Conservation (phyloP, 2,113 vertebrate species). For the Scomber colias region DNA sequence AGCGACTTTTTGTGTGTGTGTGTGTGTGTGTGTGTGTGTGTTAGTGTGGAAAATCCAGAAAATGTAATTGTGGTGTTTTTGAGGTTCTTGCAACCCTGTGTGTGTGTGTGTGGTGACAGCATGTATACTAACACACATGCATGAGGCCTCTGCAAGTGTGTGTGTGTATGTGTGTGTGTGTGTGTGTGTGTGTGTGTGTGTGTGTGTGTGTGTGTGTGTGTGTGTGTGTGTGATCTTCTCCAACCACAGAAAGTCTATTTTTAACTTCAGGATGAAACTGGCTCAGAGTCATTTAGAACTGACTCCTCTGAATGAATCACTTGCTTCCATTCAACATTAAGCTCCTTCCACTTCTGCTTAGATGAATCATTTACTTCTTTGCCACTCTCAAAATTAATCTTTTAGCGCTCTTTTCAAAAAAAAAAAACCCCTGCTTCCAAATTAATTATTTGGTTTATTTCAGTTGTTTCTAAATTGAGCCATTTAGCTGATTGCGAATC, state of each 20-base stretch:
- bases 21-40: not conserved
- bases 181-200: not conserved
- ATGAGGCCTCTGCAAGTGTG: not conserved
- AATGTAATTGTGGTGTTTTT: conserved; percentile 59
- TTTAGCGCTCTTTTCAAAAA: conserved; percentile 21
- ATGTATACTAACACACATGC: conserved; percentile 6
- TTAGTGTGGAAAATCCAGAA: conserved; percentile 27
- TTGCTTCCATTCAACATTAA: conserved; percentile 71
- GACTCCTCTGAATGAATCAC: conserved; percentile 74
- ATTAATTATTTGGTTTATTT: conserved; percentile 72
- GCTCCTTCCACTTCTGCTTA: conserved; percentile 60
- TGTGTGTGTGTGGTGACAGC: not conserved
- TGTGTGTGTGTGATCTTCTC: conserved; percentile 45
- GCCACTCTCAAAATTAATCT: conserved; percentile 50
- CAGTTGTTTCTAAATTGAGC: conserved; percentile 68
- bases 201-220: not conserved
- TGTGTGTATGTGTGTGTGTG: not conserved
- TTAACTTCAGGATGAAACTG: conserved; percentile 67
- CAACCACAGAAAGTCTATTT: conserved; percentile 68
- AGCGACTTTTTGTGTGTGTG: not conserved
- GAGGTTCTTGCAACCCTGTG: conserved; percentile 2
- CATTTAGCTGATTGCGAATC: conserved; percentile 73
- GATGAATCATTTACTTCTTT: conserved; percentile 69
- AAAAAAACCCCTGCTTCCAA: conserved; percentile 23
- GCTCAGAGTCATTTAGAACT: conserved; percentile 59